Evolutionary conservation across 1,140 invertebrate species (phyloP).

Genomic region (Macrotrachela quadricornifera): DNA sequence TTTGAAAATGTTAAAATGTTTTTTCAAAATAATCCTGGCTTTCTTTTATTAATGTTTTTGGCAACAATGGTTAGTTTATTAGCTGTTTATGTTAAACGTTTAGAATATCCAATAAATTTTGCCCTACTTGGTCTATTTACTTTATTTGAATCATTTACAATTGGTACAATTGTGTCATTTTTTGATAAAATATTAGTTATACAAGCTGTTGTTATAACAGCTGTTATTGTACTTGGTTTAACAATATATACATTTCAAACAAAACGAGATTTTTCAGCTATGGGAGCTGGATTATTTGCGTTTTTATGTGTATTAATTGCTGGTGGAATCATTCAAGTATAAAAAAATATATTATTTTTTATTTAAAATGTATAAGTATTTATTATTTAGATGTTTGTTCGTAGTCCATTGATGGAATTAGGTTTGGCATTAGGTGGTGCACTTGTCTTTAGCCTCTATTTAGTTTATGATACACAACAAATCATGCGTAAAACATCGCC

Average conservation of each 20-base stretch:
- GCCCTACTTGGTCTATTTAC: constrained; percentile 27
- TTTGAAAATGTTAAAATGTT: constrained; percentile 15
- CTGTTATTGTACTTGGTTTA: constrained; percentile 51
- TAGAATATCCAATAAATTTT: constrained; percentile 31
- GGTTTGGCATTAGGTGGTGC: constrained; percentile 6
- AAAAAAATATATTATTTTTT: neutral
- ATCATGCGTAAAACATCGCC: constrained; percentile 77
- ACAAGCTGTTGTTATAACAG: constrained; percentile 51
- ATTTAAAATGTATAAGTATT: neutral
- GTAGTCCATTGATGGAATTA: neutral
- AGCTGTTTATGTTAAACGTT: constrained; percentile 28
- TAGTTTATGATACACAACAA: constrained; percentile 77
- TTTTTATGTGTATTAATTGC: constrained; percentile 47
- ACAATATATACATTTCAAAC: constrained; percentile 82
- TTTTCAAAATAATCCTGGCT: constrained; percentile 18
- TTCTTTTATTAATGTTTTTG: constrained; percentile 23
- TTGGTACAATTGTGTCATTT: neutral
- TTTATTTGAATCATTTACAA: constrained; percentile 5
- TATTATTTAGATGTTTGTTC: neutral
- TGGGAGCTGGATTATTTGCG: constrained; percentile 55
- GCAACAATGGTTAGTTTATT: constrained; percentile 27
- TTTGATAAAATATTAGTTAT: neutral
- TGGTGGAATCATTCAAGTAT: neutral
- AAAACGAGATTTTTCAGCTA: constrained; percentile 60
- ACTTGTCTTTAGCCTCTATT: constrained; percentile 34